Conservation (phyloP, 2,797 vertebrate species). For the Crypturellus tataupa region DNA sequence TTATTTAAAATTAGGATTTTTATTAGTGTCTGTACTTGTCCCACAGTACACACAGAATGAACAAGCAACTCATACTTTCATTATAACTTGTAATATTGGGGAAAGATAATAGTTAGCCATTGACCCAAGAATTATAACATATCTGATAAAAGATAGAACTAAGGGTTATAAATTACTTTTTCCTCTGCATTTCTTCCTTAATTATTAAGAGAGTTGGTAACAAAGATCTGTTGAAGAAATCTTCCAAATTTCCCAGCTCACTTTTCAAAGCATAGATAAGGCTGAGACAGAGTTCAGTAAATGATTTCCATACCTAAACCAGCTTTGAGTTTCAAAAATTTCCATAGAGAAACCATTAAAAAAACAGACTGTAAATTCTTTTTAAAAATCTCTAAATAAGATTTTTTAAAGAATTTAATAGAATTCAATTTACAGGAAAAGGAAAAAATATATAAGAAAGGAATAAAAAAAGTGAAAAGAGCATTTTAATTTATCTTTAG, state of each 20-base stretch:
- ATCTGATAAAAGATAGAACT: neutral
- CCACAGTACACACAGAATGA: neutral
- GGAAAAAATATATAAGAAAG: neutral
- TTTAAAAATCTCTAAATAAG: neutral
- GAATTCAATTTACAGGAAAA: neutral
- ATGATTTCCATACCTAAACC: neutral
- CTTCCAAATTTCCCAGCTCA: neutral
- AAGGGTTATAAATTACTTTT: neutral
- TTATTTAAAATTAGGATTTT: neutral
- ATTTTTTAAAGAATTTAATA: no score
- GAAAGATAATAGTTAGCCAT: neutral
- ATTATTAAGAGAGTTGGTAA: neutral
- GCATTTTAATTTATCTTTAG: neutral
- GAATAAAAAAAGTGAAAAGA: neutral
- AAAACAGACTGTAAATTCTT: rapidly evolving
- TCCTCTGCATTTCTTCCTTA: neutral
- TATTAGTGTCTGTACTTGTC: neutral
- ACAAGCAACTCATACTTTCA: neutral
- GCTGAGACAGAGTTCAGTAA: neutral
- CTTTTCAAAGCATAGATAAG: neutral
- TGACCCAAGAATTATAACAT: neutral
- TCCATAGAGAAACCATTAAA: neutral
- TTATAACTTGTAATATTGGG: neutral
- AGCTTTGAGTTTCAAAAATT: neutral
- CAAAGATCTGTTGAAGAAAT: neutral